Evolutionary conservation across 2,888 invertebrate genomes (phyloP).

Genomic region (Sphinx pinastri): DNA sequence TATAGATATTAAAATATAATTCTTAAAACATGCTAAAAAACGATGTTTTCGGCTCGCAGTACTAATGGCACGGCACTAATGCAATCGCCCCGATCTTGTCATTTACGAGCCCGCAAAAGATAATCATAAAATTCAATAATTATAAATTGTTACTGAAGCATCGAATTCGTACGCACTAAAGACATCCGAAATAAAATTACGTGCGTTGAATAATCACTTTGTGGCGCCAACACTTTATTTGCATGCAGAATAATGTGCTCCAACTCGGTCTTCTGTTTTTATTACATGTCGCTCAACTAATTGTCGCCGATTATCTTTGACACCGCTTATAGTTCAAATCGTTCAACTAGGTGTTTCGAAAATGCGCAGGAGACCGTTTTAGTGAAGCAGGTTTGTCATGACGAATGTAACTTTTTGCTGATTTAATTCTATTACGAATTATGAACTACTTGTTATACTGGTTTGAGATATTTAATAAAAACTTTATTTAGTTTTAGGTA

Average conservation of each 20-base stretch:
- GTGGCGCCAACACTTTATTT: slow-evolving; percentile 38
- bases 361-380: neutral
- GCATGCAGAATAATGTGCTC: slow-evolving; percentile 32
- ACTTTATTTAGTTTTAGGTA: neutral
- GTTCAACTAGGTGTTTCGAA: neutral
- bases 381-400: slow-evolving; percentile 1
- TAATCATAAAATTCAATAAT: slow-evolving; percentile 15
- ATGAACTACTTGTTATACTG: neutral
- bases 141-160: slow-evolving; percentile 26
- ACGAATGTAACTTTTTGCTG: neutral
- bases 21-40: neutral
- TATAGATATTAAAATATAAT: neutral
- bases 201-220: slow-evolving; percentile 30
- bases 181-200: slow-evolving; percentile 31
- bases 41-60: neutral
- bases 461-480: slow-evolving; percentile 3
- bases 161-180: slow-evolving; percentile 19
- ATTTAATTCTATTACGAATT: neutral
- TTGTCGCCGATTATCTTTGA: slow-evolving; percentile 24
- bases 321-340: slow-evolving; percentile 20
- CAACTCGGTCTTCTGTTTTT: slow-evolving; percentile 29
- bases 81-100: neutral
- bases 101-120: neutral
- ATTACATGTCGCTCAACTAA: slow-evolving; percentile 27
- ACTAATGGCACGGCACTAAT: neutral